These are phyloP conservation scores for Paedocypris sp. DNA, from an alignment of 2,113 vertebrate species.

Conservation along the genomic window DNA sequence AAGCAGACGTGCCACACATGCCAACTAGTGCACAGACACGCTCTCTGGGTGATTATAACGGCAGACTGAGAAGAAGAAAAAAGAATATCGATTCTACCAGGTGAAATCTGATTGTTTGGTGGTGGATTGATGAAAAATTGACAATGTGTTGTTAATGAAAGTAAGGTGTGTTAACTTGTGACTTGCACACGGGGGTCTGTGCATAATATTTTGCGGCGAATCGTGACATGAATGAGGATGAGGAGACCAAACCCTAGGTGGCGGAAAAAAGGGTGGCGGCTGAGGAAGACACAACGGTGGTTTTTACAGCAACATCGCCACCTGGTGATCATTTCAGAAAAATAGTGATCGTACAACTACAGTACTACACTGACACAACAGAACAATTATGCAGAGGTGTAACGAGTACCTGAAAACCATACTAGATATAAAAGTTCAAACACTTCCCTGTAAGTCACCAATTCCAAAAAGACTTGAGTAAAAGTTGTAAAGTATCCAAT, in stretches of 20 bases:
- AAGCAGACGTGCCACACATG: constrained; percentile 13
- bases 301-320: constrained; percentile 13
- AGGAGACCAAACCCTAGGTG: constrained; percentile 14
- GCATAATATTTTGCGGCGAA: constrained; percentile 23
- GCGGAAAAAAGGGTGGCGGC: constrained; percentile 33
- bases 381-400: no score
- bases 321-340: constrained; percentile 28
- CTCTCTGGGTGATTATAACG: not conserved
- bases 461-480: no score
- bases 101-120: not conserved
- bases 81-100: no score
- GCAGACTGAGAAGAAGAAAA: not conserved
- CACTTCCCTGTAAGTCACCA: no score
- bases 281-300: not conserved
- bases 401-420: no score
- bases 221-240: constrained; percentile 36
- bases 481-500: no score
- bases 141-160: no score
- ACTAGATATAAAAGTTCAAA: no score
- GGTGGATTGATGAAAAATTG: no score
- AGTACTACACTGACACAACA: no score
- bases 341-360: no score
- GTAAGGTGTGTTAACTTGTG: no score
- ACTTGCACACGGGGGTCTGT: not conserved
- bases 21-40: not conserved